Conservation (phyloP, 2,113 vertebrate genomes). For the Argyrosomus japonicus region DNA sequence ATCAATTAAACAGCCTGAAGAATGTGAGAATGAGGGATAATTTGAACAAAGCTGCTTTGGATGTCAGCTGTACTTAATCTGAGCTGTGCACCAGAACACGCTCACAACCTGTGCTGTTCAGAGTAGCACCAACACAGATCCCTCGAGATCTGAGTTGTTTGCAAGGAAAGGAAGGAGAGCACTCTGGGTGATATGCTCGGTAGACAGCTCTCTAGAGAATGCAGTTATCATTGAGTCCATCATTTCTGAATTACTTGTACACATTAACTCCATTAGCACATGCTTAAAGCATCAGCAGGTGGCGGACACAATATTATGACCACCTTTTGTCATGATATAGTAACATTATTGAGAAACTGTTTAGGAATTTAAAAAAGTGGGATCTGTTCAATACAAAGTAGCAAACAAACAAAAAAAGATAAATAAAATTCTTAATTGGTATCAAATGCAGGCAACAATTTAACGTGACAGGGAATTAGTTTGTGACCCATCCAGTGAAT, state of each 20-base stretch:
- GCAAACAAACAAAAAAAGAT: too few species aligned
- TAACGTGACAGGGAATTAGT: background rate
- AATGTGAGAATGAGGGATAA: background rate
- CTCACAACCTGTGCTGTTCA: background rate
- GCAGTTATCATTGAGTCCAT: background rate
- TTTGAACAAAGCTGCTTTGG: background rate
- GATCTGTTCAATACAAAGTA: background rate
- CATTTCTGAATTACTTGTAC: background rate
- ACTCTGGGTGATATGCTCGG: background rate
- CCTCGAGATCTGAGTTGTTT: background rate
- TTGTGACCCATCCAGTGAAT: background rate
- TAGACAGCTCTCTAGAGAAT: background rate
- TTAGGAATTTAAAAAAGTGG: background rate
- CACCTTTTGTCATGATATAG: background rate
- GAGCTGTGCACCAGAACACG: background rate
- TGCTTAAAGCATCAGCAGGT: background rate
- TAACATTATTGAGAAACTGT: background rate
- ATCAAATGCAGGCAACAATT: background rate
- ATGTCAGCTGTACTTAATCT: conserved; percentile 4
- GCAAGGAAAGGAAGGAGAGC: background rate
- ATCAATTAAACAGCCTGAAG: background rate
- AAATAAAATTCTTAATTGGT: background rate
- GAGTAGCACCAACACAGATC: background rate
- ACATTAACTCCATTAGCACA: background rate
- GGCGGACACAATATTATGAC: background rate